Evolutionary conservation across 2,888 invertebrate genomes (phyloP).

Genomic region (Augiades crinisus): DNA sequence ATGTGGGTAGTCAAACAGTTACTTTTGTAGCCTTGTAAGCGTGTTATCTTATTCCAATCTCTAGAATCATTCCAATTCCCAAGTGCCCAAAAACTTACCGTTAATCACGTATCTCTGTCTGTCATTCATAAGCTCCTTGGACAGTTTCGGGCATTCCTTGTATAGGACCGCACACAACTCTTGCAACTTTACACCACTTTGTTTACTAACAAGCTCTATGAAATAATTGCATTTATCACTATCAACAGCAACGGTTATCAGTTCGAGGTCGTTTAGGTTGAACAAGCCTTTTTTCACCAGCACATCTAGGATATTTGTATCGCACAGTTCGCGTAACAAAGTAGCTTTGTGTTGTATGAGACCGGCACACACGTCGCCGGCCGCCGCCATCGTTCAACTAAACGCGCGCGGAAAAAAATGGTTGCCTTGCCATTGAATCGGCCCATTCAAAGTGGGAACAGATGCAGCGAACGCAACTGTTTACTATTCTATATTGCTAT

Average conservation of each 20-base stretch:
- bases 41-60: no score
- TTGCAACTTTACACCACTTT: constrained; percentile 81
- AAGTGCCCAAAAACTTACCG: constrained; percentile 59
- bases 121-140: constrained; percentile 83
- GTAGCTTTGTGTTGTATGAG: constrained; percentile 83
- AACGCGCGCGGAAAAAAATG: constrained; percentile 38
- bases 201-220: constrained; percentile 83
- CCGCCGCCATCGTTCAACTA: constrained; percentile 77
- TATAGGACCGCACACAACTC: constrained; percentile 83
- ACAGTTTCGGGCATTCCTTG: constrained; percentile 83
- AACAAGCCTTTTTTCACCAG: constrained; percentile 85
- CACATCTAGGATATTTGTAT: constrained; percentile 83
- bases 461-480: constrained; percentile 38
- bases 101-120: constrained; percentile 75
- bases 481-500: constrained; percentile 20
- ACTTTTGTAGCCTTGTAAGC: no score
- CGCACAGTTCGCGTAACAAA: constrained; percentile 82
- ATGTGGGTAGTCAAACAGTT: no score
- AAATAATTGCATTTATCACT: constrained; percentile 82
- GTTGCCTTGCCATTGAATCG: constrained; percentile 37
- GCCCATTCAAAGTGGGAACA: constrained; percentile 43
- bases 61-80: no score
- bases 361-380: constrained; percentile 81
- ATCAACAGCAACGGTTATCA: constrained; percentile 66
- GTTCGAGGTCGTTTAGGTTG: constrained; percentile 82